Conservation (phyloP, 2,797 vertebrate species). For the Gila robusta region DNA sequence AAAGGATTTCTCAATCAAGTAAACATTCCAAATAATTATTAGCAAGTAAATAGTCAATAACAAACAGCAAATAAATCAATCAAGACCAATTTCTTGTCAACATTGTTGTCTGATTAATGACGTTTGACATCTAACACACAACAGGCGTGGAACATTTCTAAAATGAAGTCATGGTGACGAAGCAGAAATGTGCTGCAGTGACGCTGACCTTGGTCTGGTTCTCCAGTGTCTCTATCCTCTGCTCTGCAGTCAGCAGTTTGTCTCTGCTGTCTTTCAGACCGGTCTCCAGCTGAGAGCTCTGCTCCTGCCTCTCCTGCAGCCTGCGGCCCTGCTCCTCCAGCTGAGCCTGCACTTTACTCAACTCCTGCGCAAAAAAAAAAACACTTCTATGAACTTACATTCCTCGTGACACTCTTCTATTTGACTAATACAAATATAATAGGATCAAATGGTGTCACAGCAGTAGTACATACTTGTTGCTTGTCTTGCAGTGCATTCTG, state of each 20-base stretch:
- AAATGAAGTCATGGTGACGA: background rate
- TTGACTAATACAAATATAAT: background rate
- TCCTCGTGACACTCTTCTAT: no score
- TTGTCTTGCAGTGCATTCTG: constrained; percentile 97
- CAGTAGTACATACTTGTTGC: constrained; percentile 85
- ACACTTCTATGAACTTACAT: constrained; percentile 2
- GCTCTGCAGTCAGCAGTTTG: constrained; percentile 87
- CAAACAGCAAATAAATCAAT: background rate
- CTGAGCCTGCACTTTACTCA: constrained; percentile 87
- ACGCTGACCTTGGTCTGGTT: constrained; percentile 86
- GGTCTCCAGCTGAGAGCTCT: constrained; percentile 87
- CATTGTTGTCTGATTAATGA: background rate
- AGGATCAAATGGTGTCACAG: background rate
- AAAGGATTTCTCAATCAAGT: background rate
- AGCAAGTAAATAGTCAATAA: background rate
- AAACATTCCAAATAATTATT: background rate
- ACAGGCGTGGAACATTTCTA: background rate
- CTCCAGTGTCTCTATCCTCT: constrained; percentile 87
- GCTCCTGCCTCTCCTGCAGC: constrained; percentile 89
- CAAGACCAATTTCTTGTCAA: background rate
- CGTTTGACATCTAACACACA: background rate
- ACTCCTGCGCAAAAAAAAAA: constrained; percentile 80
- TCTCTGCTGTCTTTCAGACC: constrained; percentile 91
- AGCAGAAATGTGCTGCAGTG: constrained; percentile 6
- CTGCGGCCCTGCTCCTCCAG: constrained; percentile 85